A percentile compares a stretch with the other conserved stretches of the same genome.
These are phyloP conservation scores for Meandrina meandrites DNA, from an alignment of 92 coral and sea anemone genomes.

Conservation along the genomic window DNA sequence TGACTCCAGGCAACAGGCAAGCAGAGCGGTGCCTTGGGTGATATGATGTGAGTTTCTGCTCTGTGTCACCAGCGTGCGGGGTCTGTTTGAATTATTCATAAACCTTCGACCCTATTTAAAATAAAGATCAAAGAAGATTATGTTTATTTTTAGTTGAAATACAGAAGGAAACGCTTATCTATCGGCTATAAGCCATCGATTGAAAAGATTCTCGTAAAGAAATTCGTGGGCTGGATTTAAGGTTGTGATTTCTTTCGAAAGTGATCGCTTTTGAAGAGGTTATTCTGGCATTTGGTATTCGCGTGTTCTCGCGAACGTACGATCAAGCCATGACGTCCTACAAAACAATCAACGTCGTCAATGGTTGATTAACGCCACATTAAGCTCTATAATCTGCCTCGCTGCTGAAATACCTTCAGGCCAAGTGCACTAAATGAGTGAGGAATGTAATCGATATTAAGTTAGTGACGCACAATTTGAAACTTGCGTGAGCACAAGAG, in stretches of 20 bases:
- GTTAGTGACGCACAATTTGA: conserved; percentile 1
- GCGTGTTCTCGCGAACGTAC: conserved; percentile 43
- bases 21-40: not conserved
- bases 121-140: conserved; percentile 27
- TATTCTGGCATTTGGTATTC: not conserved
- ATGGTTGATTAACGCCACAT: conserved; percentile 31
- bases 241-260: not conserved
- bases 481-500: not conserved
- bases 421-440: not conserved
- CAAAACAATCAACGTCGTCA: conserved; percentile 28
- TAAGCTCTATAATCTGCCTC: not conserved
- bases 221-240: not conserved
- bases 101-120: not conserved
- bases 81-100: conserved; percentile 2
- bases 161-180: not conserved
- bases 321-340: conserved; percentile 9
- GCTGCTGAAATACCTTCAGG: conserved; percentile 17
- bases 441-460: not conserved
- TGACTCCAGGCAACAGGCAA: not conserved
- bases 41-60: not conserved
- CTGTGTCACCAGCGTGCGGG: not conserved
- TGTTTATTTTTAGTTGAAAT: conserved; percentile 9
- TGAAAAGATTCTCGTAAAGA: not conserved
- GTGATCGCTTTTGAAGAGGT: not conserved
- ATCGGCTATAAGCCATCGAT: not conserved